These are phyloP conservation scores for Lethenteron camtschaticum DNA, from an alignment of 2,113 vertebrate species.

Conservation along the genomic window DNA sequence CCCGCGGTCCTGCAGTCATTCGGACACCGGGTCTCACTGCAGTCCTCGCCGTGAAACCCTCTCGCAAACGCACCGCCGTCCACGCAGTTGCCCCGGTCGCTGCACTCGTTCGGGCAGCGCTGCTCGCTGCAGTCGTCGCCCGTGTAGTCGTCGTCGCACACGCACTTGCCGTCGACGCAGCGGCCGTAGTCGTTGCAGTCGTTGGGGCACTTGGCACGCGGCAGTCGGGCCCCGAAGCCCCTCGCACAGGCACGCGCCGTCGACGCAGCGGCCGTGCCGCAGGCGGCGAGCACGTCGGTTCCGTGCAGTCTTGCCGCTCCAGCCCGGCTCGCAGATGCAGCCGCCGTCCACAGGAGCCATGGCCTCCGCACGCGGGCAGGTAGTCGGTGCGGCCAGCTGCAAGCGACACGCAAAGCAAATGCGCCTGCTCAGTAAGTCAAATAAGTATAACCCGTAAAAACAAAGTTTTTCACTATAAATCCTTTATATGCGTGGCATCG, in stretches of 20 bases:
- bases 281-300: conserved; percentile 19
- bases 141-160: conserved; percentile 61
- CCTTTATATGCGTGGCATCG: too few relatives aligned
- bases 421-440: too few relatives aligned
- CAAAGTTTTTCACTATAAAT: too few relatives aligned
- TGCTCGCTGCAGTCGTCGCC: conserved; percentile 51
- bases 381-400: conserved; percentile 48
- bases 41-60: conserved; percentile 59
- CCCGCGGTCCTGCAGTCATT: conserved; percentile 63
- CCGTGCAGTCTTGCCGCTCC: conserved; percentile 35
- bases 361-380: conserved; percentile 56
- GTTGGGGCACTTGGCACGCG: conserved; percentile 38
- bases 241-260: conserved; percentile 44
- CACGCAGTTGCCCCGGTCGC: conserved; percentile 43
- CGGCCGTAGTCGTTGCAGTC: conserved; percentile 89
- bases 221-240: conserved; percentile 52
- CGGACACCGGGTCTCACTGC: conserved; percentile 45
- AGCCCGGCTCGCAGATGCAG: conserved; percentile 31
- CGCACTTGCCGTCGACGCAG: conserved; percentile 47
- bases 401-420: too few relatives aligned
- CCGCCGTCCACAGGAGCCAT: conserved; percentile 68
- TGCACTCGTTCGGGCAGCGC: conserved; percentile 45
- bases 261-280: conserved; percentile 23
- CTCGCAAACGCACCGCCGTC: conserved; percentile 52
- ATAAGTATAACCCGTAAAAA: too few relatives aligned